Percentiles rank a stretch among this genome's conserved stretches.
Conservation (phyloP, 2,113 vertebrate genomes). For the Odobenus rosmarus region DNA sequence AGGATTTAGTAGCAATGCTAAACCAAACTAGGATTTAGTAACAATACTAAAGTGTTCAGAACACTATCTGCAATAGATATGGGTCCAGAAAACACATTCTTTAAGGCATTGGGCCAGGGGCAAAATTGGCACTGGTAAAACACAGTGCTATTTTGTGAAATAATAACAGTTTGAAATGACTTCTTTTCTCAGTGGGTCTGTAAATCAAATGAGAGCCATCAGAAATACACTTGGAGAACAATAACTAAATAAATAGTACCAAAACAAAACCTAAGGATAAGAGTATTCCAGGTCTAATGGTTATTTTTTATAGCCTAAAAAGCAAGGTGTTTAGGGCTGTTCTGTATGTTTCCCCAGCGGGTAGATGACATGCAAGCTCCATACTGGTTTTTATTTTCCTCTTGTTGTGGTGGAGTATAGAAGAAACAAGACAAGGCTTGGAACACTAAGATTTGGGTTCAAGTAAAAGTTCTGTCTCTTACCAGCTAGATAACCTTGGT, state of each 20-base stretch:
- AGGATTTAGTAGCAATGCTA: background rate
- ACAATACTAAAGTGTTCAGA: background rate
- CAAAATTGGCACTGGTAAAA: background rate
- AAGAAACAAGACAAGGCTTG: background rate
- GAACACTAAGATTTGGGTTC: background rate
- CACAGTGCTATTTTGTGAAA: background rate
- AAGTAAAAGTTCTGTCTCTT: background rate
- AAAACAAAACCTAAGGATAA: slow-evolving; percentile 19
- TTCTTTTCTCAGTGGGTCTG: slow-evolving; percentile 34
- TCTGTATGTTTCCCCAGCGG: background rate
- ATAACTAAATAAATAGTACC: slow-evolving; percentile 7
- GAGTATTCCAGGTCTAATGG: background rate
- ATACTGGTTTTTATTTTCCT: background rate
- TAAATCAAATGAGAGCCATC: slow-evolving; percentile 49
- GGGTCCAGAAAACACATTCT: background rate
- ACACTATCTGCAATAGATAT: background rate
- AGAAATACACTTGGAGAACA: background rate
- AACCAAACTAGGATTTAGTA: background rate
- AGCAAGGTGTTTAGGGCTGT: background rate
- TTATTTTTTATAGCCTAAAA: background rate
- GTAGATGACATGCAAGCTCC: background rate
- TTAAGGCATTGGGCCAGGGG: background rate
- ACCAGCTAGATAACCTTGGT: background rate
- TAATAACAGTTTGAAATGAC: slow-evolving; percentile 32
- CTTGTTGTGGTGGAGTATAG: background rate